Conservation (phyloP, 2,113 vertebrate species). For the Myocastor coypus region DNA sequence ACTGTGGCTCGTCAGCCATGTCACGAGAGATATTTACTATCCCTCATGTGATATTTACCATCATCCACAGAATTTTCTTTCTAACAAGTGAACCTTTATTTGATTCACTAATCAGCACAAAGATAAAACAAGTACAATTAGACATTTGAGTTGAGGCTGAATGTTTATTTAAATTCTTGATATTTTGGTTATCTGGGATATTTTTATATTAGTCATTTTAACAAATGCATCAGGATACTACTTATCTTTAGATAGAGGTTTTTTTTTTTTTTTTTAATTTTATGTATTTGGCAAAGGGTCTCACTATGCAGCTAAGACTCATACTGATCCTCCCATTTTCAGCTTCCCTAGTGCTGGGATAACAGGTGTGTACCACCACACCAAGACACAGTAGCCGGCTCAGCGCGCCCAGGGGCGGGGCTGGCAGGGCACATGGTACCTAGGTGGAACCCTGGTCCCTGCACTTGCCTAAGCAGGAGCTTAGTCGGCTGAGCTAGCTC, state of each 20-base stretch:
- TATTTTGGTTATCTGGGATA: background rate
- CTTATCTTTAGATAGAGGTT: background rate
- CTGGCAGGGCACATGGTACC: too few species aligned
- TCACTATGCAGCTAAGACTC: too few species aligned
- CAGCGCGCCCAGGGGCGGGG: too few species aligned
- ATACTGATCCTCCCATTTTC: too few species aligned
- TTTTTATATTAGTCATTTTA: background rate
- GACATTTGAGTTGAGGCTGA: background rate
- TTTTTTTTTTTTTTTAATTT: background rate
- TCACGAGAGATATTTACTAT: background rate
- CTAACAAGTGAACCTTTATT: background rate
- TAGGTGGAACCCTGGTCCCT: too few species aligned
- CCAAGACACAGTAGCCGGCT: too few species aligned
- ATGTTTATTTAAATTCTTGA: background rate
- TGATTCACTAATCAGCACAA: background rate
- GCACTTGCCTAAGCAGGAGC: too few species aligned
- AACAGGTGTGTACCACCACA: too few species aligned
- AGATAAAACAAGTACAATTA: background rate
- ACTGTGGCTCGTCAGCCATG: background rate
- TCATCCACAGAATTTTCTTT: background rate
- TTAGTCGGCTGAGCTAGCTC: too few species aligned
- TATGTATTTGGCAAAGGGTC: too few species aligned
- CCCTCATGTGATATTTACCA: background rate
- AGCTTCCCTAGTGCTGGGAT: too few species aligned
- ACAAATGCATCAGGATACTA: background rate